Base-by-base conservation (phyloP, 1,140 invertebrate genomes). In the Cydia fagiglandana region DNA sequence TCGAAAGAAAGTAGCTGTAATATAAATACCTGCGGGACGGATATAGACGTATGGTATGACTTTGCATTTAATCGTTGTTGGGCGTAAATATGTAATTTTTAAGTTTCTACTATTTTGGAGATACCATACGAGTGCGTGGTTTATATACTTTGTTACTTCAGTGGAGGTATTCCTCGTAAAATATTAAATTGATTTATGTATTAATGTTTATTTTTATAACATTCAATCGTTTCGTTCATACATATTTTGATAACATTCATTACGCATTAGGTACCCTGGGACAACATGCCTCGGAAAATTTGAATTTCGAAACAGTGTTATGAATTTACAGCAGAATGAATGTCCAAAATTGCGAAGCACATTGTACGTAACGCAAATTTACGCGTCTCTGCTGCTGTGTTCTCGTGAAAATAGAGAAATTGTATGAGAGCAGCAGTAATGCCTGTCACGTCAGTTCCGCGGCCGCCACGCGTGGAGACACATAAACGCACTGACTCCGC, bases 401-500 rank as follows among this genome's bases (percentile, higher is more conserved):
- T 68, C 64, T 68, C 7, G 24, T 38, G 6, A 61, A 68, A 68
- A 68, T 68, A 68, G 64, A 30, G 61, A 64, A 12, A 64, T 38
- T 34, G 64, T 68, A 30, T 15, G 64, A 38, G 20, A 61, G 56
- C 56, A 24, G 15, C 64, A 34, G 28, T 68, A 34, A 68, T 34
- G 24, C 64, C 64, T 68, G 64, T 68, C 64, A 68, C 28, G 64
- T 68, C 28, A 68, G 64, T 20, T 13, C 13, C 64, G 64, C 56
- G 56, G 56, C 9, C 24, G 61, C 28, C 61, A 64, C 64, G 64
- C 64, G 64, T 68, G 64, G 64, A 68, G 64, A 34, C 64, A 66
- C 28, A 66, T 66, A 68, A 38, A 68, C 64, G 64, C 64, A 68
- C 64, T 68, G 64, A 68, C 64, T 30, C 13, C 15, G 64, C 64